Conservation (phyloP, 2,113 vertebrate genomes). For the Paramisgurnus dabryanus region DNA sequence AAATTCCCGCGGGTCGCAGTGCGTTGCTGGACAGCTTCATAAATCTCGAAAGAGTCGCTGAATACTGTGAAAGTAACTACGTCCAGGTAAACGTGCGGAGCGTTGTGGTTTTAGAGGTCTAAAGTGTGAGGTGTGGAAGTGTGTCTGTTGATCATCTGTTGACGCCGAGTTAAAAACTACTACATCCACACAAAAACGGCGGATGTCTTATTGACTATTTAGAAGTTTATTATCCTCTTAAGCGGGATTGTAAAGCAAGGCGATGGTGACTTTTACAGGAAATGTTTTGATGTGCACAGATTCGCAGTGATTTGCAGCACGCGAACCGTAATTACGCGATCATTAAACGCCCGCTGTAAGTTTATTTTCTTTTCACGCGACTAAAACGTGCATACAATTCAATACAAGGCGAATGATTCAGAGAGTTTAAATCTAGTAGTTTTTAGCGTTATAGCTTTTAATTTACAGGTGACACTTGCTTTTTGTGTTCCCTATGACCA, state of each 20-base stretch:
- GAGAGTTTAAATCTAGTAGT: neutral
- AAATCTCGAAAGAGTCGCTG: constrained; percentile 89
- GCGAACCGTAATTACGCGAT: neutral
- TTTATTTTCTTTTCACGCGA: neutral
- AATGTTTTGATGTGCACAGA: neutral
- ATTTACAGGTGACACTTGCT: neutral
- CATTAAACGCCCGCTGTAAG: neutral
- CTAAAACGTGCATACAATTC: neutral
- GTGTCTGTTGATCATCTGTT: constrained; percentile 31
- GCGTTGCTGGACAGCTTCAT: constrained; percentile 90
- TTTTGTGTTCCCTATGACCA: neutral
- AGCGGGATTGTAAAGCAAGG: neutral
- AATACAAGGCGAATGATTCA: neutral
- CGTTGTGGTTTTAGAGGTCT: no score
- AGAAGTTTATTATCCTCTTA: neutral
- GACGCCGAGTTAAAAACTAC: neutral
- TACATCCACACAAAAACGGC: neutral
- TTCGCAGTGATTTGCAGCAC: neutral
- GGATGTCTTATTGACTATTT: neutral
- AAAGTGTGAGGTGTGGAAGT: no score
- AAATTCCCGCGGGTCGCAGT: constrained; percentile 91
- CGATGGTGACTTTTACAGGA: neutral
- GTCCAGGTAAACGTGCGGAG: constrained; percentile 80
- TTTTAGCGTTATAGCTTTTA: neutral
- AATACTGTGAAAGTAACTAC: constrained; percentile 95